A percentile compares a stretch with the other conserved stretches of the same genome.
Evolutionary conservation across 1,140 invertebrate genomes (phyloP).

Genomic region (Metaphire vulgaris): DNA sequence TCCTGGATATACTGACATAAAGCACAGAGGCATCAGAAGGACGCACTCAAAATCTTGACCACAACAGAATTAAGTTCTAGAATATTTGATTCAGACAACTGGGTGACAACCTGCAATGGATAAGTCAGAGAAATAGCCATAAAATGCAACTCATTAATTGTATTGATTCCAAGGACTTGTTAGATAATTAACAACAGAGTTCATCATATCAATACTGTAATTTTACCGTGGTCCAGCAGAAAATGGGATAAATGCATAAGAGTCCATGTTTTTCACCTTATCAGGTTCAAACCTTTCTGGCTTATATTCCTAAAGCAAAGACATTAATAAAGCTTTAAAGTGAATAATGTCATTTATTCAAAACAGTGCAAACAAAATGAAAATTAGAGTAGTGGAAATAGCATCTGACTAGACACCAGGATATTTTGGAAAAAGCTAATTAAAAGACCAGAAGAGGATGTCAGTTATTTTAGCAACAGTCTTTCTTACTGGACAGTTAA

Average conservation of each 20-base stretch:
- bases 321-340: neutral
- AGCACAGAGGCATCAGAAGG: too few species aligned
- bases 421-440: neutral
- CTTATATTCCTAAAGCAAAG: neutral
- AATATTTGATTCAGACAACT: too few species aligned
- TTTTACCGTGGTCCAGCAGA: neutral
- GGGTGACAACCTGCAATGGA: too few species aligned
- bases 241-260: slow-evolving; percentile 11
- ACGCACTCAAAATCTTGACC: too few species aligned
- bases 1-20: too few species aligned
- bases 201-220: too few species aligned
- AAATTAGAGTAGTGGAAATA: neutral
- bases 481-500: neutral
- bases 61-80: too few species aligned
- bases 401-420: neutral
- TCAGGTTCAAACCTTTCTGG: neutral
- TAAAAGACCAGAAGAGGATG: too few species aligned
- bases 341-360: too few species aligned
- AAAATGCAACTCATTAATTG: neutral
- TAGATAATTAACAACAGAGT: slow-evolving; percentile 20
- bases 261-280: neutral
- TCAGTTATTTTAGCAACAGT: neutral
- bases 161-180: slow-evolving; percentile 19
- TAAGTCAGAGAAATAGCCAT: too few species aligned
- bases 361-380: neutral